Conservation (phyloP, 1,140 invertebrate genomes). For the Drosophila nasuta region DNA sequence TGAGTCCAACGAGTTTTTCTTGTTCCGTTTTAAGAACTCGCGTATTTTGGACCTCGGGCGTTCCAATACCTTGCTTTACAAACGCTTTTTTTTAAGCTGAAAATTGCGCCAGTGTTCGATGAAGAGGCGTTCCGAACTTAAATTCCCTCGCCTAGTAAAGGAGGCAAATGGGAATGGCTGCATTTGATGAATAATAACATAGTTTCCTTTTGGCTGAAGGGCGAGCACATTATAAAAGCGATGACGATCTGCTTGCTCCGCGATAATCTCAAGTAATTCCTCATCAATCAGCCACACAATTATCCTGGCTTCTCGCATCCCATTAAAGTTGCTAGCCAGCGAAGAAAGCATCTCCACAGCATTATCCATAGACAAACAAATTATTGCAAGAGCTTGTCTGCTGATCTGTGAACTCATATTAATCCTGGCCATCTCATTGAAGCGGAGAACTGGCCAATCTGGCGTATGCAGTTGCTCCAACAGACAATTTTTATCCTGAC, state of each 20-base stretch:
- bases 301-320: conserved; percentile 48
- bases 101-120: conserved; percentile 36
- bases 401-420: neutral
- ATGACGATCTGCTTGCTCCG: neutral
- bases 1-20: neutral
- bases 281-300: conserved; percentile 31
- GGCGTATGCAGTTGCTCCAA: conserved; percentile 27
- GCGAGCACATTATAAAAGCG: conserved; percentile 40
- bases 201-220: neutral
- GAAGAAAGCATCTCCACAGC: conserved; percentile 7
- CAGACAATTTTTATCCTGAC: neutral
- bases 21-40: conserved; percentile 8
- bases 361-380: conserved; percentile 26
- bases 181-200: neutral
- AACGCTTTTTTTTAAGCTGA: conserved; percentile 19
- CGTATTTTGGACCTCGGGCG: conserved; percentile 34
- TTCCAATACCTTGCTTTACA: conserved; percentile 3
- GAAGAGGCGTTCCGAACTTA: conserved; percentile 20
- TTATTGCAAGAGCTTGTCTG: conserved; percentile 21
- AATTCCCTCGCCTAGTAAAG: neutral
- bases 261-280: neutral
- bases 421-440: conserved; percentile 27
- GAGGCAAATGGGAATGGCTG: conserved; percentile 45
- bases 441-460: conserved; percentile 45
- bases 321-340: conserved; percentile 36